Conservation (phyloP, 2,888 invertebrate genomes). For the Lepidonotus clava region DNA sequence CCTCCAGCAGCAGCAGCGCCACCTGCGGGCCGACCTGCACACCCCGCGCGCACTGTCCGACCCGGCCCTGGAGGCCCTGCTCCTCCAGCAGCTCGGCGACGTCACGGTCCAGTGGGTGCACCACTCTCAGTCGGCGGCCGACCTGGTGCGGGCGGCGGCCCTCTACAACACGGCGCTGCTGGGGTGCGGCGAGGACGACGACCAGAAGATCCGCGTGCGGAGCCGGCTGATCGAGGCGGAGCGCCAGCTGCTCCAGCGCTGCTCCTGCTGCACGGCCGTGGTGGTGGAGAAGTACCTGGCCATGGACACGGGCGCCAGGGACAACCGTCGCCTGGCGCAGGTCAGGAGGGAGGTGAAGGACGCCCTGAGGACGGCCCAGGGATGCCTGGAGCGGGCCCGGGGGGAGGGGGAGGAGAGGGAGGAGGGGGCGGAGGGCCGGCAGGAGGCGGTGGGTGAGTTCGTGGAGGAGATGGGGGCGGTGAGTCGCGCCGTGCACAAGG, state of each 20-base stretch:
- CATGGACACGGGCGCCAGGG: constrained; percentile 29
- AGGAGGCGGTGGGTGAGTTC: not conserved
- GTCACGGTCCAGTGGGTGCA: not conserved
- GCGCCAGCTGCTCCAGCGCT: not conserved
- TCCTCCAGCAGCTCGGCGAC: constrained; percentile 6
- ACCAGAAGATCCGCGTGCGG: constrained; percentile 25
- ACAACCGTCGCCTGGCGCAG: not conserved
- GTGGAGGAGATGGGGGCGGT: not conserved
- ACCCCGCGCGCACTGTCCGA: not conserved
- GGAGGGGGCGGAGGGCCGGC: not conserved
- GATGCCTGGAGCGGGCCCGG: not conserved
- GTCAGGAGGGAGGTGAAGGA: not conserved
- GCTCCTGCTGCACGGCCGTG: not conserved
- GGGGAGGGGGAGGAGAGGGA: not conserved
- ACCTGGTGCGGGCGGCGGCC: constrained; percentile 6
- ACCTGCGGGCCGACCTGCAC: not conserved
- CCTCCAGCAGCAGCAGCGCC: not conserved
- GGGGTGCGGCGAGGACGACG: not conserved
- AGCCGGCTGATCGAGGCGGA: constrained; percentile 29
- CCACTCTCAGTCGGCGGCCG: not conserved
- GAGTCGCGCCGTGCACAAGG: not conserved
- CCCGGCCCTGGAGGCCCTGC: not conserved
- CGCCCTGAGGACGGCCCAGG: not conserved
- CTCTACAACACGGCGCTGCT: constrained; percentile 16
- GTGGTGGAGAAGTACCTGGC: constrained; percentile 27